Base-by-base conservation (phyloP, 53 echinoderm and acorn worm genomes). In the Echinometra lucunter region DNA sequence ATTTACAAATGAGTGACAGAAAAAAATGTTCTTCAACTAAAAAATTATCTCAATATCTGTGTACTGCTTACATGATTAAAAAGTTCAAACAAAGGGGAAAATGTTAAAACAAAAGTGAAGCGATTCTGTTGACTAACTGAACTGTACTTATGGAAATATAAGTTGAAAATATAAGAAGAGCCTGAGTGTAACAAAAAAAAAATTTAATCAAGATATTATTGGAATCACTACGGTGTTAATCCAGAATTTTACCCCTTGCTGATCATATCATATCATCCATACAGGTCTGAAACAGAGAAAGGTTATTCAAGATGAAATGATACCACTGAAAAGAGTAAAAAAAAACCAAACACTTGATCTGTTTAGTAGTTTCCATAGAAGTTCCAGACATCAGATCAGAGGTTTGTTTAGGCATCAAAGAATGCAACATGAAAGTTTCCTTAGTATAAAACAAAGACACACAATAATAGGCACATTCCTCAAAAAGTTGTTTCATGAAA, bases 381-480 rank as follows among this genome's bases (percentile, higher is more conserved):
- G 15, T 69, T 32, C 10, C 15, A 69, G 69, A 32, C 69, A 69
- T 34, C 32, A 69, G 32, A 34, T 69, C 69, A 69, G 13, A 32
- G 16, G 0, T 30, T 69, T 69, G 30, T 63, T 63, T 63, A 4
- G 0, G 53, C 25, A 63, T 63, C 23, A 69, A 19, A 69, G 69
- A 69, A 69, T 11, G 8, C 32, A 30, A 69, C 2, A 28, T 69
- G 34, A 69, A 69, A 69, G 69, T 32, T 69, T 28, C 21, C 3
- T 2, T 23, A 60, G 28, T 70, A 34, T 11, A 72, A 72, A 81
- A 85, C 49, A 85, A 49, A 85, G 83, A 83, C 83, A 83, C 83
- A 49, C 7, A 27, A 83, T 28, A n/a, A 83, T n/a, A 83, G 85
- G 85, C 85, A 85, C 85, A 85, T 28, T 85, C n/a, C 45, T 85